These are phyloP conservation scores for Drosophila truncata DNA, from an alignment of 1,140 invertebrate genomes.

Conservation along the genomic window DNA sequence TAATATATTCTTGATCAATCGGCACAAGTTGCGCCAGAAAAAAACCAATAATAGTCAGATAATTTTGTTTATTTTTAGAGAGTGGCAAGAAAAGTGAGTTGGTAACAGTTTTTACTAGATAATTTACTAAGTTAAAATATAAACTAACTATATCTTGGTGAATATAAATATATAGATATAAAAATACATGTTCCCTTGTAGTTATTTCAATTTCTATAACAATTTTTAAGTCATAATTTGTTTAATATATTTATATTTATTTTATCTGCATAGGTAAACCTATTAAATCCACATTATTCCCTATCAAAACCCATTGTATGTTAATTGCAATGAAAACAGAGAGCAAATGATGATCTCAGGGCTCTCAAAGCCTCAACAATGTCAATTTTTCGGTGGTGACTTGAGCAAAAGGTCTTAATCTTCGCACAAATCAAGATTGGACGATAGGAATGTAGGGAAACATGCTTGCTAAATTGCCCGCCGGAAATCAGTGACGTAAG, in stretches of 20 bases:
- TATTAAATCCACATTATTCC: too few relatives aligned
- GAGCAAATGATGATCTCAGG: constrained; percentile 2
- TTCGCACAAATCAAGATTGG: constrained; percentile 21
- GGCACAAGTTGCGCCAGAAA: background rate
- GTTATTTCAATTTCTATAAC: too few relatives aligned
- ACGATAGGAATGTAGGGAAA: constrained; percentile 5
- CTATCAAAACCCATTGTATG: background rate
- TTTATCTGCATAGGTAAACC: background rate
- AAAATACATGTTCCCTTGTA: too few relatives aligned
- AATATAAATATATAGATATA: too few relatives aligned
- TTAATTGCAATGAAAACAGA: background rate
- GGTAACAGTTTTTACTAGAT: background rate
- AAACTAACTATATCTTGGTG: too few relatives aligned
- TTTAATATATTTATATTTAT: background rate
- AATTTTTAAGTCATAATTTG: too few relatives aligned
- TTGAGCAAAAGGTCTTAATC: constrained; percentile 29
- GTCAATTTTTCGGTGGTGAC: constrained; percentile 25
- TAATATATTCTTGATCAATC: background rate
- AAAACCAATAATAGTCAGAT: background rate
- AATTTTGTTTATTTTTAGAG: background rate
- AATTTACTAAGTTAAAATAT: too few relatives aligned
- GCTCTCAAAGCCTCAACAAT: background rate
- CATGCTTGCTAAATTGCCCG: constrained; percentile 39
- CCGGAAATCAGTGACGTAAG: constrained; percentile 53
- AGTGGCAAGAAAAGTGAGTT: background rate